A percentile compares a stretch with the other conserved stretches of the same genome.
phyloP scores from a whole-genome alignment of 2,113 vertebrate species.

The Actenoides lindsayi region DNA sequence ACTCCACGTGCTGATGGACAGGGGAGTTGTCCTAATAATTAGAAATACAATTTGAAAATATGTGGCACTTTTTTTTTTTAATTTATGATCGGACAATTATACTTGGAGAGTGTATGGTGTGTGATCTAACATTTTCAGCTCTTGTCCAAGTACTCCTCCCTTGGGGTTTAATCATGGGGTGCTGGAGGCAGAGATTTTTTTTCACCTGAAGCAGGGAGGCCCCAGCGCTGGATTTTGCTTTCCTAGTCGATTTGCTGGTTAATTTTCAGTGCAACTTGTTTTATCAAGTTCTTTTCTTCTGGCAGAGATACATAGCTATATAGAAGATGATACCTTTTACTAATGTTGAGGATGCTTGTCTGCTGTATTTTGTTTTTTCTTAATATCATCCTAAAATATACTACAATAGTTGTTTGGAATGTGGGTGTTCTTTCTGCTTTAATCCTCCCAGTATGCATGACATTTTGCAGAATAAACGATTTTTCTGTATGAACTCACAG shows the following conservation, averaged over 20 bases:
- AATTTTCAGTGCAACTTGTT: constrained; percentile 15
- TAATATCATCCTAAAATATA: not conserved
- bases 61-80: not conserved
- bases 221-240: not conserved
- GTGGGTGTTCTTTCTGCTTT: not conserved
- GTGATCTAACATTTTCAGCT: not conserved
- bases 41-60: not conserved
- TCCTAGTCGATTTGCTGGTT: not conserved
- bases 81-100: not conserved
- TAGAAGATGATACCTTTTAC: not conserved
- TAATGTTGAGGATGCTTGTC: not conserved
- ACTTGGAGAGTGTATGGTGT: not conserved
- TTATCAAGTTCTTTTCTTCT: not conserved
- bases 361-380: not conserved
- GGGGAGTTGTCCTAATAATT: not conserved
- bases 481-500: not conserved
- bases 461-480: not conserved
- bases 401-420: not conserved
- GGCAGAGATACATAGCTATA: not conserved
- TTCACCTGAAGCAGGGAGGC: not conserved
- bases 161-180: constrained; percentile 5
- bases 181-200: constrained; percentile 23
- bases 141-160: not conserved
- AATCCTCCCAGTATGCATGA: not conserved
- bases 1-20: not conserved